Conservation (phyloP, 2,113 vertebrate genomes). For the Fregata magnificens region DNA sequence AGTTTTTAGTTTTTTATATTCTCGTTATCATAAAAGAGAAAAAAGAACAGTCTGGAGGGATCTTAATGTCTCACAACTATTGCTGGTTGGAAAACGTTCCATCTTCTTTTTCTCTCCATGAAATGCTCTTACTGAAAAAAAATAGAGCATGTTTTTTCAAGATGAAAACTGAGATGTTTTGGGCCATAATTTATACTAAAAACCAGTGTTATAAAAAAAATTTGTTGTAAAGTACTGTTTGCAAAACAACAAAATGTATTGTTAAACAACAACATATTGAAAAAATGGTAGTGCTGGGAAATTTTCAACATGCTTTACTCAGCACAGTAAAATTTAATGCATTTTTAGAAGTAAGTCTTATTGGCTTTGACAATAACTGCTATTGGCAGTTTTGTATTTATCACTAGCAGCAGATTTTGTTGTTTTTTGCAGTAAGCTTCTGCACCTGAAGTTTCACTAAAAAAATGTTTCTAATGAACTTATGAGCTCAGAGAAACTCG, state of each 20-base stretch:
- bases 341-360: neutral
- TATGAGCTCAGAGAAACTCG: neutral
- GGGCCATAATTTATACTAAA: neutral
- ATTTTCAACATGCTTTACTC: neutral
- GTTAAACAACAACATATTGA: neutral
- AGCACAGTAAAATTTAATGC: neutral
- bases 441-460: neutral
- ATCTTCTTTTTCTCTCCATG: neutral
- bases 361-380: neutral
- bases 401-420: neutral
- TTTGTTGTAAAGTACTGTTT: neutral
- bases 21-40: constrained; percentile 36
- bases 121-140: neutral
- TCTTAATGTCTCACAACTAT: neutral
- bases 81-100: neutral
- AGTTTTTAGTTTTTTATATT: constrained; percentile 42
- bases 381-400: neutral
- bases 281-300: neutral
- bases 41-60: neutral
- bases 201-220: neutral
- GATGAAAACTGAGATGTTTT: neutral
- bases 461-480: neutral
- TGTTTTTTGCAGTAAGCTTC: neutral
- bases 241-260: neutral
- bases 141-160: neutral